Evolutionary conservation across 2,797 vertebrate species (phyloP).

Genomic region (Malurus leucopterus): DNA sequence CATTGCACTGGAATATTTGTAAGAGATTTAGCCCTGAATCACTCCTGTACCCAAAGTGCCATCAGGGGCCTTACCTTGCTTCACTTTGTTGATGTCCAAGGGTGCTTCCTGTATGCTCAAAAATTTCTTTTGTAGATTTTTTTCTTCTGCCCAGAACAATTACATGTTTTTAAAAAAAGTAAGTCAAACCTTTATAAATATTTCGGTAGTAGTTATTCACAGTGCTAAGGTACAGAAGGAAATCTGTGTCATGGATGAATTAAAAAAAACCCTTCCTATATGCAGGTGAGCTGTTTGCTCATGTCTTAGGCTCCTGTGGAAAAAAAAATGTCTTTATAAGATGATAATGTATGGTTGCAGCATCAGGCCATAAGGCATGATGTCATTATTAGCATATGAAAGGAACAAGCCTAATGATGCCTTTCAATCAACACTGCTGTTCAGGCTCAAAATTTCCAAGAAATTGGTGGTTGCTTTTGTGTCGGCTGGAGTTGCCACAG

Average conservation of each 20-base stretch:
- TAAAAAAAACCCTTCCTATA: neutral
- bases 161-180: neutral
- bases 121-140: neutral
- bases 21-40: neutral
- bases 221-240: neutral
- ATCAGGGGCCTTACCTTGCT: neutral
- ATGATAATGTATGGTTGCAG: neutral
- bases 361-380: neutral
- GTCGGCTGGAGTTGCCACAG: neutral
- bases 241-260: neutral
- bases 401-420: neutral
- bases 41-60: accelerated
- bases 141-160: neutral
- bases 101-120: neutral
- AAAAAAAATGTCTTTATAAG: neutral
- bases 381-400: slow-evolving; percentile 6
- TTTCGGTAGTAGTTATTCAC: neutral
- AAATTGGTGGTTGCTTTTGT: neutral
- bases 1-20: neutral
- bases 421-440: neutral
- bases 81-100: neutral
- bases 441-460: neutral
- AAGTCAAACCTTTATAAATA: neutral
- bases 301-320: neutral
- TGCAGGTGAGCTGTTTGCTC: neutral